phyloP scores from a whole-genome alignment of 1,140 invertebrate species.

The Antheraea mylitta region DNA sequence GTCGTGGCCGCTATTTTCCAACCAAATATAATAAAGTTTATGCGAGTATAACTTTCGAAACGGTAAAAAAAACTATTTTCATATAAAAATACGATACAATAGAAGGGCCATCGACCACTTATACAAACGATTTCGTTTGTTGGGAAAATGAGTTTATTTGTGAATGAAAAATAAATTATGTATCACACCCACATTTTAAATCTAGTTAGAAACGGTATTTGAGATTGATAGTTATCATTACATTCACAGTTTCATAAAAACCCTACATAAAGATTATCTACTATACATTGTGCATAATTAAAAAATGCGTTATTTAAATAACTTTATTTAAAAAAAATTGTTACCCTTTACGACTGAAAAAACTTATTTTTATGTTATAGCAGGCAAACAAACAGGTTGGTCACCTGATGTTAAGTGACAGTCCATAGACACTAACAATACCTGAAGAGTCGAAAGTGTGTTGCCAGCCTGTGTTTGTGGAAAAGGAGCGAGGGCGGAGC shows the following conservation, averaged over 20 bases:
- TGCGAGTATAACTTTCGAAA: slow-evolving; percentile 30
- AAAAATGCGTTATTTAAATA: too few species aligned
- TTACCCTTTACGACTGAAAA: too few species aligned
- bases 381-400: too few species aligned
- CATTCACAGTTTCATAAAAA: slow-evolving; percentile 1
- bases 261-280: too few species aligned
- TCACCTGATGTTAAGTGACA: too few species aligned
- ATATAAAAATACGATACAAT: slow-evolving; percentile 53
- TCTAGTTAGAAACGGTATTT: background rate
- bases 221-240: background rate
- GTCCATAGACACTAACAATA: too few species aligned
- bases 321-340: too few species aligned
- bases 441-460: too few species aligned
- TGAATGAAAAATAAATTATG: slow-evolving; percentile 35
- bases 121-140: slow-evolving; percentile 6
- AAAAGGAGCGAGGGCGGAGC: too few species aligned
- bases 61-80: slow-evolving; percentile 35
- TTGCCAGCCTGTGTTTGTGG: too few species aligned
- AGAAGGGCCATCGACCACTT: slow-evolving; percentile 20
- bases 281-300: too few species aligned
- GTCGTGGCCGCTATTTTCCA: slow-evolving; percentile 25
- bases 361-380: too few species aligned
- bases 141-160: slow-evolving; percentile 64
- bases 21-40: slow-evolving; percentile 36
- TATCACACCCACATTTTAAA: slow-evolving; percentile 42